Percentiles rank a stretch among this genome's conserved stretches.
Conservation (phyloP, 2,888 invertebrate genomes). For the Bruchidius siliquastri region DNA sequence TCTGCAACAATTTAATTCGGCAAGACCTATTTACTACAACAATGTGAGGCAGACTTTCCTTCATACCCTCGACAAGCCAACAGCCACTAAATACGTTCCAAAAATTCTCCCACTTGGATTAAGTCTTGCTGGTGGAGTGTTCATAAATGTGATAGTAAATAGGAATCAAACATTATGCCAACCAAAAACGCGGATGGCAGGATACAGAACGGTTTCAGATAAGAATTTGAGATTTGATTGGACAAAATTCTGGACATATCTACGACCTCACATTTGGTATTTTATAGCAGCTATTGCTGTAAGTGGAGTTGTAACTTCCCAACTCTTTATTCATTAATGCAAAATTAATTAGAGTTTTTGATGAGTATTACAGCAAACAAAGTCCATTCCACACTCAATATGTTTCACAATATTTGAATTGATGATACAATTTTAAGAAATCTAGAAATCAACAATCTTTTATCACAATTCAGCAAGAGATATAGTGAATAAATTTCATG, state of each 20-base stretch:
- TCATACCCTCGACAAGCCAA: background rate
- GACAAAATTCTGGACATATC: slow-evolving; percentile 66
- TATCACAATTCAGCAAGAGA: too few species aligned
- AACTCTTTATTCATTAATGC: too few species aligned
- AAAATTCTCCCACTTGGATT: slow-evolving; percentile 21
- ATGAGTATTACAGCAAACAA: too few species aligned
- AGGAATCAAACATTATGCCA: slow-evolving; percentile 35
- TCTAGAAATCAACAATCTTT: too few species aligned
- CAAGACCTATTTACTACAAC: background rate
- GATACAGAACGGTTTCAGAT: slow-evolving; percentile 39
- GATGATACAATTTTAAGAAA: too few species aligned
- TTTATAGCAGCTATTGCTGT: slow-evolving; percentile 75
- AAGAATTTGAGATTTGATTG: slow-evolving; percentile 70
- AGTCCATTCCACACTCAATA: too few species aligned
- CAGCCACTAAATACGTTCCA: background rate
- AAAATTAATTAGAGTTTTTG: too few species aligned
- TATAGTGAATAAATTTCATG: too few species aligned
- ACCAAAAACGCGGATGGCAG: slow-evolving; percentile 37
- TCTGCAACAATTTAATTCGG: background rate
- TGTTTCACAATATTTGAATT: too few species aligned
- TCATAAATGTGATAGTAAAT: slow-evolving; percentile 21
- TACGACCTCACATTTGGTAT: slow-evolving; percentile 73
- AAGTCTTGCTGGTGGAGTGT: slow-evolving; percentile 23
- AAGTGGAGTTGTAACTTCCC: slow-evolving; percentile 46
- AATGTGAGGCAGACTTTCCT: background rate